Evolutionary conservation across 1,140 invertebrate genomes (phyloP).

Genomic region (Zaprionus ornatus): DNA sequence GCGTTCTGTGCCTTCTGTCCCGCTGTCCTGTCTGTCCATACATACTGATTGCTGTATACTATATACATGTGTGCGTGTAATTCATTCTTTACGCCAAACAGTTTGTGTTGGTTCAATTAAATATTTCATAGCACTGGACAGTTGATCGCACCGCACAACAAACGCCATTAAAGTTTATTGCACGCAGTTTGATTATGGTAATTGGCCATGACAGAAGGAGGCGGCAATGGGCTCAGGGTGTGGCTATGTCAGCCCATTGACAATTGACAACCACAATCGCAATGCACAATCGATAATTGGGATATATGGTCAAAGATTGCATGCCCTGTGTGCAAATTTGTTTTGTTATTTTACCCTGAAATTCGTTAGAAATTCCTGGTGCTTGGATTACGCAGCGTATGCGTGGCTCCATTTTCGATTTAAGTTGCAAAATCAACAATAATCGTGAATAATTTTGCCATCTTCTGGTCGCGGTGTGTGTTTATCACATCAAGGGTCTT

Average conservation of each 20-base stretch:
- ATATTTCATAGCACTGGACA: constrained; percentile 56
- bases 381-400: constrained; percentile 24
- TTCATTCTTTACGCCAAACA: constrained; percentile 59
- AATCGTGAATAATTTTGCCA: neutral
- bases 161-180: constrained; percentile 71
- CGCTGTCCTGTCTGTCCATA: constrained; percentile 7
- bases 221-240: neutral
- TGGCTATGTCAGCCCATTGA: constrained; percentile 5
- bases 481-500: neutral
- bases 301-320: neutral
- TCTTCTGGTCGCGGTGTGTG: neutral
- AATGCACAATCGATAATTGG: neutral
- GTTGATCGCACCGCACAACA: constrained; percentile 41
- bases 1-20: neutral
- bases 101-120: constrained; percentile 66
- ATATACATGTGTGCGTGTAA: constrained; percentile 3
- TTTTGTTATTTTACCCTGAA: constrained; percentile 12
- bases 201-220: constrained; percentile 45
- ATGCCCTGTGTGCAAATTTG: neutral
- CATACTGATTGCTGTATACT: neutral
- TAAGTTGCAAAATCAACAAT: neutral
- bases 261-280: constrained; percentile 8
- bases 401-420: neutral
- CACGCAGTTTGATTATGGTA: constrained; percentile 54
- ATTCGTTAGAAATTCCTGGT: neutral